phyloP scores from a whole-genome alignment of 2,797 vertebrate genomes.

The Hoplostethus atlanticus region DNA sequence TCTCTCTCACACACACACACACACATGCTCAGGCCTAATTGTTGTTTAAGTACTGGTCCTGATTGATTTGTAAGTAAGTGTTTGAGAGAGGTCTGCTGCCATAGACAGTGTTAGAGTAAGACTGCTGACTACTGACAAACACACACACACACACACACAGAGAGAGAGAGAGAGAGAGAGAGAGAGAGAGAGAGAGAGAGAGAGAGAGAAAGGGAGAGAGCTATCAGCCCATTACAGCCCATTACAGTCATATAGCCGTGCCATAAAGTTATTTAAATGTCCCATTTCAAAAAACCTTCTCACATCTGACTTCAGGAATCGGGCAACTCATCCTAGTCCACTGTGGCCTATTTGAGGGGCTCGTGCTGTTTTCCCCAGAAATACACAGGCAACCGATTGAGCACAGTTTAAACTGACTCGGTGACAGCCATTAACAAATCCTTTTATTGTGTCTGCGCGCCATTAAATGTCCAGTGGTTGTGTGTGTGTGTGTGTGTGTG shows the following conservation, averaged over 20 bases:
- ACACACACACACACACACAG: constrained; percentile 29
- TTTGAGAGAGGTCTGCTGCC: constrained; percentile 48
- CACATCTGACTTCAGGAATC: constrained; percentile 32
- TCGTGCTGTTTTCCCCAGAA: constrained; percentile 53
- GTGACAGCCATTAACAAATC: constrained; percentile 46
- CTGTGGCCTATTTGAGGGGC: constrained; percentile 54
- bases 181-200: too few species aligned
- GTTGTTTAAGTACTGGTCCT: constrained; percentile 58
- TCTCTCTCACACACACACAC: background rate
- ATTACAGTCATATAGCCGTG: constrained; percentile 44
- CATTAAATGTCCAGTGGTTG: constrained; percentile 34
- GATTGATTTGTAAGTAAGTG: constrained; percentile 66
- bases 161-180: too few species aligned
- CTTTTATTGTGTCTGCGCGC: constrained; percentile 32
- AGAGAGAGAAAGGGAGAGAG: too few species aligned
- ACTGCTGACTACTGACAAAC: constrained; percentile 72
- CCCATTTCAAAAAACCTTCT: constrained; percentile 11
- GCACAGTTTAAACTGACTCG: constrained; percentile 15
- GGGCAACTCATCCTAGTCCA: constrained; percentile 47
- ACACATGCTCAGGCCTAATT: constrained; percentile 50
- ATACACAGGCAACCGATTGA: constrained; percentile 40
- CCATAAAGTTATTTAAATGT: constrained; percentile 5
- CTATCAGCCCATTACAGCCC: constrained; percentile 43
- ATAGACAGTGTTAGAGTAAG: constrained; percentile 65
- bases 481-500: background rate